Percentiles rank a stretch among this genome's conserved stretches.
These are phyloP conservation scores for Seriola dumerili DNA, from an alignment of 2,113 vertebrate genomes.

Conservation along the genomic window DNA sequence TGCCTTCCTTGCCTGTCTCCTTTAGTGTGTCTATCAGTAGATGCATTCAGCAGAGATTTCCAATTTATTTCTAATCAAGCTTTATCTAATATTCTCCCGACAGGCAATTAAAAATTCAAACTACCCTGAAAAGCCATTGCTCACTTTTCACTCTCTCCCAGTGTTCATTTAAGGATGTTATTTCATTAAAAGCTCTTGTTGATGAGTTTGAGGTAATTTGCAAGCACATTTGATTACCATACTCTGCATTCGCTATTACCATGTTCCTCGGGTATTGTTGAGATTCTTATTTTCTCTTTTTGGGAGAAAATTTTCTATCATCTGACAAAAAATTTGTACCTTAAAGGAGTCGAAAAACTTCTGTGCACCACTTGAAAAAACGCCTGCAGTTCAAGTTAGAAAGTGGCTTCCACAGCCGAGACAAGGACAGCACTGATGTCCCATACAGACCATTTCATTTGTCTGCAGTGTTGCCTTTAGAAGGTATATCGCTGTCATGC, in stretches of 20 bases:
- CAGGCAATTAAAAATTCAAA: conserved; percentile 88
- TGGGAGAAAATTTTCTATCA: neutral
- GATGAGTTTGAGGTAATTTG: conserved; percentile 85
- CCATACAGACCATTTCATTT: conserved; percentile 55
- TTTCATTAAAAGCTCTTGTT: conserved; percentile 88
- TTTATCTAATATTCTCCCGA: conserved; percentile 88
- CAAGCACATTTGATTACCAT: conserved; percentile 83
- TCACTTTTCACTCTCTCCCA: conserved; percentile 85
- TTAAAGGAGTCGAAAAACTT: neutral
- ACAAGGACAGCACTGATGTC: conserved; percentile 51
- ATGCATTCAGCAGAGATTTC: conserved; percentile 86
- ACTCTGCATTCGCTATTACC: conserved; percentile 64
- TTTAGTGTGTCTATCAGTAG: conserved; percentile 82
- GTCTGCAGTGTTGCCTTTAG: conserved; percentile 61
- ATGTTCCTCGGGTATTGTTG: conserved; percentile 50
- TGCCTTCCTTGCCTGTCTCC: conserved; percentile 73
- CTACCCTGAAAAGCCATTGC: conserved; percentile 86
- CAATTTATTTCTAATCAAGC: conserved; percentile 89
- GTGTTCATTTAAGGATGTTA: conserved; percentile 86
- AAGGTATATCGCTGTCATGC: conserved; percentile 67
- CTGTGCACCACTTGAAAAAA: neutral
- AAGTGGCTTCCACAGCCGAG: conserved; percentile 14
- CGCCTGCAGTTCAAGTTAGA: conserved; percentile 7
- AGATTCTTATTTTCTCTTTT: conserved; percentile 26
- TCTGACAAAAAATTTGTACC: conserved; percentile 1